A percentile compares a stretch with the other conserved stretches of the same genome.
These are phyloP conservation scores for Platycnemis pennipes DNA, from an alignment of 2,888 invertebrate species.

Conservation along the genomic window DNA sequence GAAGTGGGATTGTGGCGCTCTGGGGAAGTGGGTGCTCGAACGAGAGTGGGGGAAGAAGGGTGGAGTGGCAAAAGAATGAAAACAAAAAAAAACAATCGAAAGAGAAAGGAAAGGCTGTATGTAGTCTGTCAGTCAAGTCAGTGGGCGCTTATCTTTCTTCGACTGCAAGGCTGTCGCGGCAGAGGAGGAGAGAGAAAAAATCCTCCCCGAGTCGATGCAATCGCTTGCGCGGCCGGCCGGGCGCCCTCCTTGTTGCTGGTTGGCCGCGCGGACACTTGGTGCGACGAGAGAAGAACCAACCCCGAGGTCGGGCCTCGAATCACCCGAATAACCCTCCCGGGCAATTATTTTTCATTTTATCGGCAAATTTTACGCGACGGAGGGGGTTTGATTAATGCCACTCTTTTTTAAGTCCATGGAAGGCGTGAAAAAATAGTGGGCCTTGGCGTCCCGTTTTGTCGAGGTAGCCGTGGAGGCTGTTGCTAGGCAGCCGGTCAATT, in stretches of 20 bases:
- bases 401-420: slow-evolving; percentile 13
- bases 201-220: background rate
- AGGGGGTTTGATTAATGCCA: slow-evolving; percentile 8
- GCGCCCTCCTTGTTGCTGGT: background rate
- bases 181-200: background rate
- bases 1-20: background rate
- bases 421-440: slow-evolving; percentile 1
- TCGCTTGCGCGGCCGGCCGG: background rate
- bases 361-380: background rate
- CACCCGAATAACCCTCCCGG: background rate
- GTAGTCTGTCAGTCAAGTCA: background rate
- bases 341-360: slow-evolving; percentile 26
- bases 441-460: background rate
- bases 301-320: background rate
- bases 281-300: background rate
- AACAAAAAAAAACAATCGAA: slow-evolving; percentile 22
- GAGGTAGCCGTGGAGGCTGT: background rate
- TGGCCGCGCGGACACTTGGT: background rate
- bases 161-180: slow-evolving; percentile 55
- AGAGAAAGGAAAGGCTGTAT: slow-evolving; percentile 43
- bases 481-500: background rate
- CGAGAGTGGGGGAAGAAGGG: background rate
- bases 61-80: background rate
- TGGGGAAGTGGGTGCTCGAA: background rate
- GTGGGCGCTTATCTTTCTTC: slow-evolving; percentile 45